Conservation (phyloP, 2,797 vertebrate genomes). For the Pangasius macronema region DNA sequence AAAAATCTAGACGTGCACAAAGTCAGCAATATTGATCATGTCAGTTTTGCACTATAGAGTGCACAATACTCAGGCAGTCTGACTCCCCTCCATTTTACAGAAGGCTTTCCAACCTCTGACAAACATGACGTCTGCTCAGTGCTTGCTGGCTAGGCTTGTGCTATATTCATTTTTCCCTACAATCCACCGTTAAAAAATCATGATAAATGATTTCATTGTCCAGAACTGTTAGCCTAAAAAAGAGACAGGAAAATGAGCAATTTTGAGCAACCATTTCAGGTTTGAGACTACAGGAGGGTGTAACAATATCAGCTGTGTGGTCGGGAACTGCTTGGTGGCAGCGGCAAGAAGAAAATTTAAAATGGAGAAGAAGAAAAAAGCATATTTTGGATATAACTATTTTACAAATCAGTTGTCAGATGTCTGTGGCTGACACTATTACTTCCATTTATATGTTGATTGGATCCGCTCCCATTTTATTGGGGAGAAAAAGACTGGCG, state of each 20-base stretch:
- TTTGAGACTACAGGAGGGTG: not conserved
- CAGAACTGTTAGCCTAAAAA: not conserved
- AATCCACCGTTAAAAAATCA: not conserved
- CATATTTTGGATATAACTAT: not conserved
- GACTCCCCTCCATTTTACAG: not conserved
- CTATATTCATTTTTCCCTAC: not conserved
- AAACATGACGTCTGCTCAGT: not conserved
- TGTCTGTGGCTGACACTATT: not conserved
- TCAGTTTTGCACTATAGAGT: not conserved
- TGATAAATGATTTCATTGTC: not conserved
- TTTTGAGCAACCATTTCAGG: not conserved
- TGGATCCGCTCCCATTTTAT: not conserved
- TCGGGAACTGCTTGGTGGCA: not conserved
- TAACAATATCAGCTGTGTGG: not conserved
- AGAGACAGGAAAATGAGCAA: not conserved
- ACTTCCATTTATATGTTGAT: not conserved
- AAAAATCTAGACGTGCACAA: not conserved
- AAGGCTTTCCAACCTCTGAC: not conserved
- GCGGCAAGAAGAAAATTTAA: not conserved
- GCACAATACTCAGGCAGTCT: not conserved
- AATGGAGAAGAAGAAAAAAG: not conserved
- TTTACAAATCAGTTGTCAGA: not conserved
- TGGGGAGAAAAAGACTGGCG: not conserved
- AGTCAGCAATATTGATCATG: not conserved
- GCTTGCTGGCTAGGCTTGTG: not conserved